Evolutionary conservation across 2,113 vertebrate genomes (phyloP).

Genomic region (Piprites chloris): DNA sequence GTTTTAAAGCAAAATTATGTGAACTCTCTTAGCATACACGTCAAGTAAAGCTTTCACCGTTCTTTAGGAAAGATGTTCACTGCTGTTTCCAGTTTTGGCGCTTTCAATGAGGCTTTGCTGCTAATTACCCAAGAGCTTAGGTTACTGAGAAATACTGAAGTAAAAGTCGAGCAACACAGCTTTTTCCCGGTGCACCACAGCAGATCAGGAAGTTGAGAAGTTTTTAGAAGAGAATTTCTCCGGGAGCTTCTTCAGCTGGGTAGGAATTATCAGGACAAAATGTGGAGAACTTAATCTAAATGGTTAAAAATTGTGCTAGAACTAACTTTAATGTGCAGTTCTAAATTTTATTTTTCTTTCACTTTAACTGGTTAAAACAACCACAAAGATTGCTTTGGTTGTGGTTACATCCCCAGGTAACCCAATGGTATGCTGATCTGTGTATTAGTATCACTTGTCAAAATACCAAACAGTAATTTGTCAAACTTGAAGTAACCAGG

Average conservation of each 20-base stretch:
- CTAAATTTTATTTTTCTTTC: neutral
- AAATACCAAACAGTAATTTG: neutral
- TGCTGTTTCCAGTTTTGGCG: neutral
- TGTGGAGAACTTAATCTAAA: neutral
- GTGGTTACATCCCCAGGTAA: neutral
- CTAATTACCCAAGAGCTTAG: neutral
- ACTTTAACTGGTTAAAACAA: neutral
- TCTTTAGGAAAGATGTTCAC: neutral
- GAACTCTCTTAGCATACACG: neutral
- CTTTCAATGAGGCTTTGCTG: neutral
- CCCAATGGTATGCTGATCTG: fast-evolving
- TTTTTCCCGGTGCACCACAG: neutral
- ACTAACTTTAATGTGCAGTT: neutral
- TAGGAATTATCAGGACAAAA: neutral
- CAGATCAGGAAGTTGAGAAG: neutral
- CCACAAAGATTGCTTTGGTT: neutral
- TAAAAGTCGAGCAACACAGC: neutral
- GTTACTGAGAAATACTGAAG: neutral
- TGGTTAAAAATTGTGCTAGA: neutral
- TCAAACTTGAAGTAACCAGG: neutral
- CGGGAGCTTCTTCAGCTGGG: neutral
- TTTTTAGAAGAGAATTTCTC: neutral
- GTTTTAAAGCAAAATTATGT: neutral
- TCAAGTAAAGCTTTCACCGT: neutral
- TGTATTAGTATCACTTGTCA: neutral